These are phyloP conservation scores for Calameuta filiformis DNA, from an alignment of 2,888 invertebrate genomes.

Conservation along the genomic window DNA sequence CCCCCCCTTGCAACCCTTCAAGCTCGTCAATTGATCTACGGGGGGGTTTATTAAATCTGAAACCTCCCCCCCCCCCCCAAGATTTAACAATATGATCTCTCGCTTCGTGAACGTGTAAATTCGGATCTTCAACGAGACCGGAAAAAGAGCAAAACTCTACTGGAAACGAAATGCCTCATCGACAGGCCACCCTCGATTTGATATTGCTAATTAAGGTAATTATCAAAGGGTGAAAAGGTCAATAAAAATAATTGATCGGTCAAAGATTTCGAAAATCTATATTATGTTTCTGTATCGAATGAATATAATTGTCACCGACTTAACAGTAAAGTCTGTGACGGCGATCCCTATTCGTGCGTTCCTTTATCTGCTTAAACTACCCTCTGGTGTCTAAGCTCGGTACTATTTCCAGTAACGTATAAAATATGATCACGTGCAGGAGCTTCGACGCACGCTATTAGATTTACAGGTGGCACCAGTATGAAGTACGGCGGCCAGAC, in stretches of 20 bases:
- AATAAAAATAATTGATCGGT: not conserved
- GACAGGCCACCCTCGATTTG: slow-evolving; percentile 3
- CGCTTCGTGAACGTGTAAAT: slow-evolving; percentile 28
- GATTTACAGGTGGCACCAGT: not conserved
- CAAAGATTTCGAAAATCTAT: not conserved
- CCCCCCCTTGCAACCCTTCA: slow-evolving; percentile 19
- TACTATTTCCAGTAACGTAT: not conserved
- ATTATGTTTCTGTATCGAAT: no score
- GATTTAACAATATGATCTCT: slow-evolving; percentile 33
- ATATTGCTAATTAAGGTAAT: slow-evolving; percentile 29
- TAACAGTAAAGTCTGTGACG: not conserved
- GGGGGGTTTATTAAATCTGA: slow-evolving; percentile 41
- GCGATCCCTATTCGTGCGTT: not conserved
- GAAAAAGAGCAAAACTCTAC: not conserved
- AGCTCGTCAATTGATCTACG: slow-evolving; percentile 22
- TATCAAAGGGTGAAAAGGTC: not conserved
- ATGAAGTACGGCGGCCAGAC: not conserved
- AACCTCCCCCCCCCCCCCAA: slow-evolving; percentile 24
- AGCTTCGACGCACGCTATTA: slow-evolving; percentile 4
- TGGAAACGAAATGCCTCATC: slow-evolving; percentile 4
- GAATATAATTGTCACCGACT: not conserved
- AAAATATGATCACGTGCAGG: slow-evolving; percentile 6
- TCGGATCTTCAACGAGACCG: not conserved
- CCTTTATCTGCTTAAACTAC: not conserved
- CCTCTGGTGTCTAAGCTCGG: not conserved